Conservation (phyloP, 2,888 invertebrate species). For the Dimorphilus gyrociliatus region DNA sequence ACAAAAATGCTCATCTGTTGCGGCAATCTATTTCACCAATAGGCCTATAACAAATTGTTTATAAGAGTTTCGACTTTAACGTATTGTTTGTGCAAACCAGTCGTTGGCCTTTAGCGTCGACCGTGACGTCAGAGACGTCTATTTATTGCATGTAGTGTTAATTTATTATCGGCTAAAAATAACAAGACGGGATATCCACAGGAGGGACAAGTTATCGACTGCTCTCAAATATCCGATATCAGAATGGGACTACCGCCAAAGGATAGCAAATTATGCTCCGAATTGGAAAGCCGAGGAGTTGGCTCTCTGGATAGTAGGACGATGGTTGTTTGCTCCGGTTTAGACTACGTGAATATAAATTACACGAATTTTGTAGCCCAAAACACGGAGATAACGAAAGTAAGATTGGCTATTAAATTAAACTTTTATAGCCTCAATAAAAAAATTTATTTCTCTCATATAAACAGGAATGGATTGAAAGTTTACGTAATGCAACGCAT, state of each 20-base stretch:
- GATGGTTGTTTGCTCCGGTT: constrained; percentile 88
- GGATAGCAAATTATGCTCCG: constrained; percentile 44
- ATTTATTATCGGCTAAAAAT: too few relatives aligned
- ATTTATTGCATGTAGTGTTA: too few relatives aligned
- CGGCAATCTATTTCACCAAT: too few relatives aligned
- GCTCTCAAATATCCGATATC: constrained; percentile 95
- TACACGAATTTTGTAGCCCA: constrained; percentile 92
- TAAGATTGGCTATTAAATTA: constrained; percentile 36
- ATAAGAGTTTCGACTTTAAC: too few relatives aligned
- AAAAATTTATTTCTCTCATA: too few relatives aligned
- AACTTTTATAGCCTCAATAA: constrained; percentile 2
- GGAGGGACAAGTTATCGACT: constrained; percentile 95
- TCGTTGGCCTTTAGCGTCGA: too few relatives aligned
- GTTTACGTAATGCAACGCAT: constrained; percentile 72
- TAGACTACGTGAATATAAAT: constrained; percentile 95
- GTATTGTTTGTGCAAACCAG: too few relatives aligned
- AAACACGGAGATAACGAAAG: constrained; percentile 80
- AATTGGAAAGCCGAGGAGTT: constrained; percentile 56
- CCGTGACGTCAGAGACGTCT: too few relatives aligned
- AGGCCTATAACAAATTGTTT: too few relatives aligned
- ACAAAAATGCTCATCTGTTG: background rate
- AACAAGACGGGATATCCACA: too few relatives aligned
- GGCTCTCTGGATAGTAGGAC: constrained; percentile 71
- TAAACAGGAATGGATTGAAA: constrained; percentile 84
- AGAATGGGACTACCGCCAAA: constrained; percentile 79